Conservation (phyloP, 2,797 vertebrate species). For the Sphenodon punctatus region DNA sequence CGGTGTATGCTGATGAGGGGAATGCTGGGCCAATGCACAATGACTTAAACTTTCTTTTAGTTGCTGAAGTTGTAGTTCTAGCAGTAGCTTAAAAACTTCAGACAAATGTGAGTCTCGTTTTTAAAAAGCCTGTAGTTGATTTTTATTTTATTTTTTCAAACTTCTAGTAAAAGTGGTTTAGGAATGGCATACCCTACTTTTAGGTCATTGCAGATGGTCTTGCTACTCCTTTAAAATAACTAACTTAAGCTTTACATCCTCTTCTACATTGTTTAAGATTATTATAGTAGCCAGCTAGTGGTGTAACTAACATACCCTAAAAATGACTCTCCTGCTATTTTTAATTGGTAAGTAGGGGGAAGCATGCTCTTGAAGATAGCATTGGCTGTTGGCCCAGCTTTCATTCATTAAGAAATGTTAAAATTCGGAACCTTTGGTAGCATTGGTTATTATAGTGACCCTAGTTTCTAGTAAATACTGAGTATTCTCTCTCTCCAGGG, state of each 20-base stretch:
- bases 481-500: not conserved
- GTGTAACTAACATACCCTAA: slow-evolving; percentile 49
- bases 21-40: too few species aligned
- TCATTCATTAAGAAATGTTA: slow-evolving; percentile 39
- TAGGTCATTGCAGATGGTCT: slow-evolving; percentile 28
- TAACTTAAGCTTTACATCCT: not conserved
- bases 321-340: slow-evolving; percentile 6
- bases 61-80: too few species aligned
- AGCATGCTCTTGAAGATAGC: slow-evolving; percentile 42
- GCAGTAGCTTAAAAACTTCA: too few species aligned
- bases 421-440: not conserved
- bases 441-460: not conserved
- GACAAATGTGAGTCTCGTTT: too few species aligned
- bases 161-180: too few species aligned
- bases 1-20: too few species aligned
- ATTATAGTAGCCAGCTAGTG: slow-evolving; percentile 23
- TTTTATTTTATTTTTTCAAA: too few species aligned
- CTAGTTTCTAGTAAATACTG: not conserved
- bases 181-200: not conserved
- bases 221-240: slow-evolving; percentile 11
- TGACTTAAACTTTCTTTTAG: too few species aligned
- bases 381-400: slow-evolving; percentile 42
- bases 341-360: slow-evolving; percentile 57
- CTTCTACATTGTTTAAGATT: slow-evolving; percentile 40
- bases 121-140: not conserved